Conservation (phyloP, 64 coral and sea anemone genomes). For the Anthopleura sola region DNA sequence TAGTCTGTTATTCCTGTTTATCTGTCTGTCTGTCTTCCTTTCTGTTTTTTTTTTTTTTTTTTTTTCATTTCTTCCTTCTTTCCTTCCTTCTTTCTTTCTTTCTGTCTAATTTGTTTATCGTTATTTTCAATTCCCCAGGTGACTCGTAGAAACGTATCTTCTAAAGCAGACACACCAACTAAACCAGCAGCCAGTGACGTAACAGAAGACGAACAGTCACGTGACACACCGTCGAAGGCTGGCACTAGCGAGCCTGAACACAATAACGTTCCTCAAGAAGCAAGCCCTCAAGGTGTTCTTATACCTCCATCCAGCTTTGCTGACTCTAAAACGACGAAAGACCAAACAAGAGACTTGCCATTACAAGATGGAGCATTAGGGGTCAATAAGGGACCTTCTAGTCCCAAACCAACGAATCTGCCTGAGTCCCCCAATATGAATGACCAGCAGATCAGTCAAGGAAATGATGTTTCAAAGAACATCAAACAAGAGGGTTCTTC, state of each 20-base stretch:
- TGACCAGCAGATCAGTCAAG: neutral
- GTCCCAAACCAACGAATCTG: neutral
- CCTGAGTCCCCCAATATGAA: neutral
- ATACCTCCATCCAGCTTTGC: constrained; percentile 1
- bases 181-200: neutral
- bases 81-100: too few species aligned
- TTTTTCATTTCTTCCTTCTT: too few species aligned
- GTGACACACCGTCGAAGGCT: neutral
- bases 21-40: too few species aligned
- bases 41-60: too few species aligned
- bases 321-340: neutral
- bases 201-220: neutral
- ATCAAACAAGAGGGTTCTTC: neutral
- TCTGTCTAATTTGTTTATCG: too few species aligned
- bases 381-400: neutral
- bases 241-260: neutral
- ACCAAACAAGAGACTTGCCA: neutral
- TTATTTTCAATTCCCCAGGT: neutral
- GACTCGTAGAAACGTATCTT: neutral
- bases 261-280: neutral
- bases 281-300: neutral
- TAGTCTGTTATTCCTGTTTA: too few species aligned
- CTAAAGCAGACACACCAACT: neutral
- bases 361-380: neutral
- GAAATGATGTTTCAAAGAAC: neutral